These are phyloP conservation scores for Oryzias melastigma DNA, from an alignment of 2,113 vertebrate species.

Conservation along the genomic window DNA sequence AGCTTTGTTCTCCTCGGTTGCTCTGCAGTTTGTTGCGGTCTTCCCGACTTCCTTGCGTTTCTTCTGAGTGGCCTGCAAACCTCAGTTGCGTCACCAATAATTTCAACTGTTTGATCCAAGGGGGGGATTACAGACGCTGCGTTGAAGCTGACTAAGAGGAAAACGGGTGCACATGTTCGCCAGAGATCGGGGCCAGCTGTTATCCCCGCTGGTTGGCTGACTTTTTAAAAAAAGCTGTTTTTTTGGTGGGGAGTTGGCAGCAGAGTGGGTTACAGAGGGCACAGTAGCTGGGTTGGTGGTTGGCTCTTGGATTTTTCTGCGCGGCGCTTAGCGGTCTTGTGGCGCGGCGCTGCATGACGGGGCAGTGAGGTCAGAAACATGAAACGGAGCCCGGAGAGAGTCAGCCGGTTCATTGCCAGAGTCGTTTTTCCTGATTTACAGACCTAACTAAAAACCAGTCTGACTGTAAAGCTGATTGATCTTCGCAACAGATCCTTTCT, in stretches of 20 bases:
- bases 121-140: conserved; percentile 41
- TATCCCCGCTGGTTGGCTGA: conserved; percentile 35
- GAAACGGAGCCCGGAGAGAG: conserved; percentile 48
- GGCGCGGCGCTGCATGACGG: conserved; percentile 39
- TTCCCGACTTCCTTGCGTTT: conserved; percentile 5
- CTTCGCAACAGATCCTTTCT: neutral
- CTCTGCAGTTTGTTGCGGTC: neutral
- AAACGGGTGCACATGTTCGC: conserved; percentile 59
- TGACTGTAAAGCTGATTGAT: conserved; percentile 27
- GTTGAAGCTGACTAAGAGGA: conserved; percentile 47
- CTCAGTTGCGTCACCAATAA: conserved; percentile 41
- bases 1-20: no score
- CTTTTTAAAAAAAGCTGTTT: conserved; percentile 18
- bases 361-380: conserved; percentile 64
- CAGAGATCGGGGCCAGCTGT: conserved; percentile 42
- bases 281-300: conserved; percentile 40
- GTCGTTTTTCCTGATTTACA: conserved; percentile 52
- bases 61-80: conserved; percentile 1
- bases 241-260: conserved; percentile 22
- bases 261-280: conserved; percentile 8
- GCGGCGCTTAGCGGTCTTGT: conserved; percentile 36
- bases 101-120: conserved; percentile 16
- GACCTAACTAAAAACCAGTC: conserved; percentile 25
- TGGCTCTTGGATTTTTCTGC: conserved; percentile 23
- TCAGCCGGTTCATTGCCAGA: conserved; percentile 27